Percentiles rank a stretch among this genome's conserved stretches.
Conservation (phyloP, 2,797 vertebrate species). For the Erethizon dorsatum region DNA sequence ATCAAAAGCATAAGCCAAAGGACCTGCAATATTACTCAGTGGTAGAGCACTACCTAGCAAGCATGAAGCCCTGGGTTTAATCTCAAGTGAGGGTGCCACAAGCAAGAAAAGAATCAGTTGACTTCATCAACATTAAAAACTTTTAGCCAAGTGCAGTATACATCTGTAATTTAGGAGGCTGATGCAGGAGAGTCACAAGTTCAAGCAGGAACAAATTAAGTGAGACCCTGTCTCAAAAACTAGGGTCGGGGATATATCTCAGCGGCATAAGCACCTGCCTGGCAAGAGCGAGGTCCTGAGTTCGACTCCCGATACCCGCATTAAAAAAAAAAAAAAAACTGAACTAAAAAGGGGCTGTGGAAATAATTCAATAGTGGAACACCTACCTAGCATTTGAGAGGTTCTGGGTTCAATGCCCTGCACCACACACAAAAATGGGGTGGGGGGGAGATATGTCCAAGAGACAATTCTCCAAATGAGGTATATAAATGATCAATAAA, state of each 20-base stretch:
- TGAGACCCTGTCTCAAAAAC: background rate
- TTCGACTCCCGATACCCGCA: too few relatives aligned
- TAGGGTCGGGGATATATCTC: too few relatives aligned
- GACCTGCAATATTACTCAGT: background rate
- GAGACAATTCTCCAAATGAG: background rate
- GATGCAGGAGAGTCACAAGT: background rate
- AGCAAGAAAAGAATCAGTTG: background rate
- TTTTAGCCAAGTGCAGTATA: slow-evolving; percentile 1
- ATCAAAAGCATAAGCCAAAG: background rate
- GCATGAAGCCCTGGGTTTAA: background rate
- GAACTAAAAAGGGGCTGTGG: background rate
- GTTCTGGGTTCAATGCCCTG: background rate
- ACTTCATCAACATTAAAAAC: slow-evolving; percentile 55
- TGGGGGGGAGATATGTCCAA: background rate
- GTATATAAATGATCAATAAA: background rate
- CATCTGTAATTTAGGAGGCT: background rate
- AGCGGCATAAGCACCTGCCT: too few relatives aligned
- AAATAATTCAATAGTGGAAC: background rate
- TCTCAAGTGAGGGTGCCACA: background rate
- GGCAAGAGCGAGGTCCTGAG: too few relatives aligned
- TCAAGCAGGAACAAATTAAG: background rate
- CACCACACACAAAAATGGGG: background rate
- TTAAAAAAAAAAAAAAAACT: too few relatives aligned
- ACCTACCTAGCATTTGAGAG: background rate
- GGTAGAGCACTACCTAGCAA: background rate